phyloP scores from a whole-genome alignment of 2,888 invertebrate genomes.

The Pteria penguin region DNA sequence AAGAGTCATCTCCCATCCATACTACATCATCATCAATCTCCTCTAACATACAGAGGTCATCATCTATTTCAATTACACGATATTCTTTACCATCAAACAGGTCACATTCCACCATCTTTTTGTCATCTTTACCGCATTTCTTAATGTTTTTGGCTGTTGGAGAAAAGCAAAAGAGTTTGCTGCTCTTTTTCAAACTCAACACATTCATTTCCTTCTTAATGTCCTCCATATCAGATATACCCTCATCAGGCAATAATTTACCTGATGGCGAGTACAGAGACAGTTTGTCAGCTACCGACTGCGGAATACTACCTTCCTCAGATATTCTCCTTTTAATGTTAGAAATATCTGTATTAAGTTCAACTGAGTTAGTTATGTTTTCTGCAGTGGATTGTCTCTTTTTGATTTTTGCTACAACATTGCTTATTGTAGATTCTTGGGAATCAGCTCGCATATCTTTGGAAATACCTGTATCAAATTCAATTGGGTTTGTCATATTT shows the following conservation, averaged over 20 bases:
- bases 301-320: no score
- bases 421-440: no score
- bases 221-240: not conserved
- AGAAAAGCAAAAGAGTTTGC: constrained; percentile 6
- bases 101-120: not conserved
- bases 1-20: constrained; percentile 41
- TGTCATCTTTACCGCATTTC: not conserved
- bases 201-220: not conserved
- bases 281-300: not conserved
- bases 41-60: constrained; percentile 27
- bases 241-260: not conserved
- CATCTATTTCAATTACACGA: constrained; percentile 32
- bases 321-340: no score
- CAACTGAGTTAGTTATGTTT: no score
- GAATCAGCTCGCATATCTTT: not conserved
- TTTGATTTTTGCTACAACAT: no score
- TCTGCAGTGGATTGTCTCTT: no score
- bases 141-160: not conserved
- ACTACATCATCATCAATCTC: constrained; percentile 37
- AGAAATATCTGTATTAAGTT: no score
- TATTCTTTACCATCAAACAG: constrained; percentile 12
- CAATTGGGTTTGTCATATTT: no score
- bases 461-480: not conserved
- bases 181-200: not conserved
- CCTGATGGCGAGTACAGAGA: not conserved